Evolutionary conservation across 2,888 invertebrate genomes (phyloP), one percentile per base, ranked within the genome.

Genomic region (Nymphalis polychloros): DNA sequence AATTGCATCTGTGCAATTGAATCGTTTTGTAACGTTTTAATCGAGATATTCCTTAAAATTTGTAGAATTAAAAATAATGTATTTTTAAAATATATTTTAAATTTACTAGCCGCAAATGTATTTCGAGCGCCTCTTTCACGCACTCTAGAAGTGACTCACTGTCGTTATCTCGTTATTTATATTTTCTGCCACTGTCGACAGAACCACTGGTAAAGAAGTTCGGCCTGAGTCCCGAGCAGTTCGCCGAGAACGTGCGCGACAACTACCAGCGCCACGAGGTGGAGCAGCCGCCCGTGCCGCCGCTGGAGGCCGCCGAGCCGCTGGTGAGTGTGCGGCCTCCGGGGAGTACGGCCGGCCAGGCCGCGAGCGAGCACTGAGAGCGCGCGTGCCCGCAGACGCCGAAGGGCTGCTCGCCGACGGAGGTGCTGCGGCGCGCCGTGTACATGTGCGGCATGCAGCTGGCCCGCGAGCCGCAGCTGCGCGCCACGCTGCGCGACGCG

Each of bases 251-350:
- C 91, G 93, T 99, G 8, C 94, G 98, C 1, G 98, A 99, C 82
- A 98, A 98, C 85, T 99, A 99, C 86, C 97, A 98, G 84, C 93
- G 98, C 17, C 97, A 98, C 84, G 99, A 99, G 81, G 97, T 99
- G 1, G 98, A 98, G 62, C 98, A 99, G 84, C 97, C 97, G 77
- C 95, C 96, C 0, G 94, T 95, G n/a, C 96, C 97, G 75, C 98
- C 98, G 0, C 80, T 94, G 0, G 97, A 97, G 74, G 93, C 97
- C 20, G 98, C 98, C 0, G 95, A 95, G 64, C 96, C 97, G 76
- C 97, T 94, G 81, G 91, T 95, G 31, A 94, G 94, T 78, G 83
- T 87, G 5, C 57, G 10, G 20, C 20, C 4, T 10, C n/a, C n/a
- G n/a, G n/a, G n/a, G n/a, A n/a, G 13, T 13, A 23, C 5, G 16